phyloP scores from a whole-genome alignment of 2,888 invertebrate genomes.

The Gryllus longicercus region DNA sequence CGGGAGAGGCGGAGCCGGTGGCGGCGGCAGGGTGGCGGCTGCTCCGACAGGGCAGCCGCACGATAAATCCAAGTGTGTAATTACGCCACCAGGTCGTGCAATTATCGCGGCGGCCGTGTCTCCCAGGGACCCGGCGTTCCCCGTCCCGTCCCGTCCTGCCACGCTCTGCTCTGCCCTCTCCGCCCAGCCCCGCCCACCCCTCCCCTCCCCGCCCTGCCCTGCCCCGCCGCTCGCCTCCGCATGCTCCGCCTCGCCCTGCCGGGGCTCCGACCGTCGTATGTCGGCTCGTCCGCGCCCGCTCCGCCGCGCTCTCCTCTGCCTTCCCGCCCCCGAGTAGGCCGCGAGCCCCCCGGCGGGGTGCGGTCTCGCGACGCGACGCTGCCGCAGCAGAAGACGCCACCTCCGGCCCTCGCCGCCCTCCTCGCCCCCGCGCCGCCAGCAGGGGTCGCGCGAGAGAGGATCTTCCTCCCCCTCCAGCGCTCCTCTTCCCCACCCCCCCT shows the following conservation, averaged over 20 bases:
- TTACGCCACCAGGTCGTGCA: conserved; percentile 17
- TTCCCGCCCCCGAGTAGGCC: neutral
- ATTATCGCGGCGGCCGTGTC: neutral
- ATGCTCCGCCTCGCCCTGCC: no score
- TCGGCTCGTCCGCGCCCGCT: no score
- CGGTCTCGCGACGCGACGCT: neutral
- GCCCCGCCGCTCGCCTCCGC: no score
- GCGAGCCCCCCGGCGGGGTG: neutral
- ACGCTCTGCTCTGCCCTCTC: no score
- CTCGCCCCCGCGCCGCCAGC: neutral
- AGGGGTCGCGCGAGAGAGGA: neutral
- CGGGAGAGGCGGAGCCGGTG: neutral
- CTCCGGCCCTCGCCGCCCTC: neutral
- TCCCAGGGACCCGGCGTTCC: neutral
- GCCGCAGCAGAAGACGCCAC: neutral
- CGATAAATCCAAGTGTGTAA: conserved; percentile 17
- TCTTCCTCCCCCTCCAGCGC: neutral
- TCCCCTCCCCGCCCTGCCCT: no score
- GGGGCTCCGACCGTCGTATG: no score
- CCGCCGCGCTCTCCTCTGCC: no score
- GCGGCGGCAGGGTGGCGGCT: neutral
- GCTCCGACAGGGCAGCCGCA: conserved; percentile 17
- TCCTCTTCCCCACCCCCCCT: no score
- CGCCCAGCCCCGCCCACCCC: no score
- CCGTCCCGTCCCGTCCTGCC: no score